Evolutionary conservation across 2,797 vertebrate species (phyloP).

Genomic region (Sphaeramia orbicularis): DNA sequence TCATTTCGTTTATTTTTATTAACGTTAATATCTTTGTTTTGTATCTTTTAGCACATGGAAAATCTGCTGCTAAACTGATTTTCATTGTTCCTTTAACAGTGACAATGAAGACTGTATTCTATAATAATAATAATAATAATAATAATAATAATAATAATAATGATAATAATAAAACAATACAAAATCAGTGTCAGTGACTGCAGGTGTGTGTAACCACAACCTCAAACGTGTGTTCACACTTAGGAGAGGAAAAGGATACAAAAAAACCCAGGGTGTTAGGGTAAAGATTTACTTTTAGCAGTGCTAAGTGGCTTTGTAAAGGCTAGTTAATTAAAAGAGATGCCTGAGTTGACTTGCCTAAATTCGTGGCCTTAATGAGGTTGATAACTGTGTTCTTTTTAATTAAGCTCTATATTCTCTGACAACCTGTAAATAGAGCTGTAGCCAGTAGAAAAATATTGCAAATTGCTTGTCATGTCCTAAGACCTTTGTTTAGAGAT

Average conservation of each 20-base stretch:
- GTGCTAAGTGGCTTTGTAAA: conserved; percentile 58
- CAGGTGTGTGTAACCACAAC: no score
- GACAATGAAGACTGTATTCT: no score
- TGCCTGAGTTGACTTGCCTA: conserved; percentile 62
- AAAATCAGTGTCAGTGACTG: no score
- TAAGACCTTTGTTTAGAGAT: conserved; percentile 32
- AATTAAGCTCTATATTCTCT: conserved; percentile 73
- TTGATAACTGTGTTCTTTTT: conserved; percentile 74
- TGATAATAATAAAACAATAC: no score
- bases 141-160: no score
- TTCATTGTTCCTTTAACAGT: no score
- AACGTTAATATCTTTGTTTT: no score
- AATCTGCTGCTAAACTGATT: no score
- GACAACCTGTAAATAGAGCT: conserved; percentile 69
- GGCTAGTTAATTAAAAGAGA: conserved; percentile 74
- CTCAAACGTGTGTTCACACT: neutral
- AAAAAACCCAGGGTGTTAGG: neutral
- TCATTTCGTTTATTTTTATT: no score
- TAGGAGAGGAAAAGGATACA: neutral
- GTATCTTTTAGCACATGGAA: no score
- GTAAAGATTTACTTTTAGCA: conserved; percentile 26
- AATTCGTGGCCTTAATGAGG: conserved; percentile 64
- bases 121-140: no score
- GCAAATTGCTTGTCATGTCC: conserved; percentile 50
- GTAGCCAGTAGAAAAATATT: conserved; percentile 36